These are phyloP conservation scores for Astatoreochromis straeleni DNA, from an alignment of 2,113 vertebrate species.

Conservation along the genomic window DNA sequence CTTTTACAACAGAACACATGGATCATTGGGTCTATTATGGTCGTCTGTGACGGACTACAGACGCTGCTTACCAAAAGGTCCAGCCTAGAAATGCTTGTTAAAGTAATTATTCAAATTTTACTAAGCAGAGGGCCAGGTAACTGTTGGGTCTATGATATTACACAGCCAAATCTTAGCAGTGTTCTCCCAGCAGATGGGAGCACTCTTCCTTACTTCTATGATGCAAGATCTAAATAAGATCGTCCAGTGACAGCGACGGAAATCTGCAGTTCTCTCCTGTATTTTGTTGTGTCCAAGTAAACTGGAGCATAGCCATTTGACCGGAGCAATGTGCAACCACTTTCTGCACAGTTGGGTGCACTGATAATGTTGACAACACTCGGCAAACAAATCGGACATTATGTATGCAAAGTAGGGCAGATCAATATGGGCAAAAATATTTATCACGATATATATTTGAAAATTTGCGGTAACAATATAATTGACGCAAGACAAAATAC, in stretches of 20 bases:
- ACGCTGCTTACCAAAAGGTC: background rate
- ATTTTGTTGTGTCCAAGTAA: background rate
- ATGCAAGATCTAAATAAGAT: background rate
- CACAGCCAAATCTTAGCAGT: background rate
- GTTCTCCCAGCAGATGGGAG: background rate
- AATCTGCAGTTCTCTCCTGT: background rate
- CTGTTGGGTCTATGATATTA: background rate
- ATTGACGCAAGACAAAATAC: background rate
- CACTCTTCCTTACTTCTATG: background rate
- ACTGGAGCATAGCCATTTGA: background rate
- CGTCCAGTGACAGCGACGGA: background rate
- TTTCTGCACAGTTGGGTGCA: background rate
- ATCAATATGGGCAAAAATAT: fast-evolving
- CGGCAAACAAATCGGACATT: background rate
- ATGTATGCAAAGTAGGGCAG: background rate
- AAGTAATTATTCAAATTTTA: background rate
- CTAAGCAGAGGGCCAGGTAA: background rate
- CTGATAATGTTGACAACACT: background rate
- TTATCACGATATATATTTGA: fast-evolving
- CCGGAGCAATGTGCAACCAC: background rate
- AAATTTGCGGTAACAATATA: background rate
- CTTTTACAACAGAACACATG: background rate
- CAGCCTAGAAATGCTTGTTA: background rate
- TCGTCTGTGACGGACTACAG: background rate
- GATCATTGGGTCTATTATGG: background rate